Conservation (phyloP, 1,140 invertebrate species). For the Anoplophora glabripennis region DNA sequence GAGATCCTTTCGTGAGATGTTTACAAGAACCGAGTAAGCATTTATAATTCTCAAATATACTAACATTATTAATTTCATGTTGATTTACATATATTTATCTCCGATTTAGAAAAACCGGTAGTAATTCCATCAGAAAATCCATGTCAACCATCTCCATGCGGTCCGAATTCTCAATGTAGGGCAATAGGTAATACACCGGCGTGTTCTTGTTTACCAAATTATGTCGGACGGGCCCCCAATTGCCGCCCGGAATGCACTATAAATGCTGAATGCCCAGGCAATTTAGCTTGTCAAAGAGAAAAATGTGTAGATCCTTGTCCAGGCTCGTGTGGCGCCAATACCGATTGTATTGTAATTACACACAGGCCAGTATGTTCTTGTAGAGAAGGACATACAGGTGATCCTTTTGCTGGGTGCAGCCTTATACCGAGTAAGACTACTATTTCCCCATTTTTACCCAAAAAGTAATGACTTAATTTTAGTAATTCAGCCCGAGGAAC, state of each 20-base stretch:
- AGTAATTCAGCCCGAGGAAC: slow-evolving; percentile 40
- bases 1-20: slow-evolving; percentile 73
- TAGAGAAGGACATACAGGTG: slow-evolving; percentile 57
- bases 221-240: slow-evolving; percentile 59
- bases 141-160: slow-evolving; percentile 66
- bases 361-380: slow-evolving; percentile 64
- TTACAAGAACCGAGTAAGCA: slow-evolving; percentile 55
- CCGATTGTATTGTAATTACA: slow-evolving; percentile 59
- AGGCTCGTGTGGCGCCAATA: slow-evolving; percentile 58
- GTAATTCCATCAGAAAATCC: slow-evolving; percentile 52
- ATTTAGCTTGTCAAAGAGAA: slow-evolving; percentile 62
- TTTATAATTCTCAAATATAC: slow-evolving; percentile 1
- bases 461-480: slow-evolving; percentile 18
- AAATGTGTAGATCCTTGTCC: slow-evolving; percentile 63
- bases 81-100: not conserved
- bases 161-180: slow-evolving; percentile 61
- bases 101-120: slow-evolving; percentile 26
- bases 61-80: not conserved
- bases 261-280: slow-evolving; percentile 61
- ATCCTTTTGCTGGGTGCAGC: slow-evolving; percentile 58
- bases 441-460: not conserved
- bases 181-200: slow-evolving; percentile 57
- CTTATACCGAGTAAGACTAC: slow-evolving; percentile 49
- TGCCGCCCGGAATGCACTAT: slow-evolving; percentile 66
- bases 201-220: slow-evolving; percentile 60